Percentiles rank a stretch among this genome's conserved stretches.
These are phyloP conservation scores for Gastracanthus pulcherrimus DNA, from an alignment of 2,888 invertebrate species.

Conservation along the genomic window DNA sequence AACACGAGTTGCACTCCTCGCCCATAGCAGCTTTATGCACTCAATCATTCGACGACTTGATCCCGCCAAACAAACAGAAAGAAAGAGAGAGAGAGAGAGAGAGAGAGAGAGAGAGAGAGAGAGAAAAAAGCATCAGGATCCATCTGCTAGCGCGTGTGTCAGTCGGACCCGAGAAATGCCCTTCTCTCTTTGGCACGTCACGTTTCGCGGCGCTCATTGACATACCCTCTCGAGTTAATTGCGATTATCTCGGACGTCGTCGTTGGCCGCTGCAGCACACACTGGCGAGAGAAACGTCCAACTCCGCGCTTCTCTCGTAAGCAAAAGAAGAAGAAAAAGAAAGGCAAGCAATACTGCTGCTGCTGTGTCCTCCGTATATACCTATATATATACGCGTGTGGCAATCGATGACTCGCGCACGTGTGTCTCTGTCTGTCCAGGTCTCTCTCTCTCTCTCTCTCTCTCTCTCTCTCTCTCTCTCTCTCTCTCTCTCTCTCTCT, in stretches of 20 bases:
- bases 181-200: neutral
- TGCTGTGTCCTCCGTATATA: too few species aligned
- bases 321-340: too few species aligned
- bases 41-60: neutral
- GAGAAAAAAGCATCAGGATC: too few species aligned
- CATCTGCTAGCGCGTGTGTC: too few species aligned
- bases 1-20: neutral
- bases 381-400: neutral
- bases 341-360: neutral
- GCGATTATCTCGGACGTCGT: conserved; percentile 27
- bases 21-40: too few species aligned
- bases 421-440: too few species aligned
- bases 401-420: conserved; percentile 1
- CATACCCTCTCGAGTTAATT: conserved; percentile 34
- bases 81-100: too few species aligned
- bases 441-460: too few species aligned
- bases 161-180: neutral
- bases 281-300: neutral
- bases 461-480: too few species aligned
- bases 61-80: neutral
- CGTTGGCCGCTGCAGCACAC: too few species aligned
- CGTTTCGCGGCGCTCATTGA: conserved; percentile 30
- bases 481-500: too few species aligned
- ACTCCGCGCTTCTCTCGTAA: neutral
- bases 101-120: too few species aligned